Evolutionary conservation across 2,797 vertebrate species (phyloP).

Genomic region (Triplophysa bombifrons): DNA sequence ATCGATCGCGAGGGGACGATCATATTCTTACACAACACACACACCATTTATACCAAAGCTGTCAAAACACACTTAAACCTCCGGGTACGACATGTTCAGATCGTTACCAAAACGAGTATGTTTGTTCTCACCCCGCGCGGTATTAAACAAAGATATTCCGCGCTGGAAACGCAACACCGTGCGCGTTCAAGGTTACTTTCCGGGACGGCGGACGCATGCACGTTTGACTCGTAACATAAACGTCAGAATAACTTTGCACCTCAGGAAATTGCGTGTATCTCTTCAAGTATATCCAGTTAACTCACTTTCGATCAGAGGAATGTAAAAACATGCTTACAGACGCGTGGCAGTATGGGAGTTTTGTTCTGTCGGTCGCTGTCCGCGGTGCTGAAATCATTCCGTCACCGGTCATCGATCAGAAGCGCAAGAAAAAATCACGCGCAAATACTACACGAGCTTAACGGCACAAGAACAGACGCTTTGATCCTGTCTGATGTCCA

Average conservation of each 20-base stretch:
- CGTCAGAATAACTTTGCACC: background rate
- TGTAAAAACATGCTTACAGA: constrained; percentile 50
- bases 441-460: constrained; percentile 8
- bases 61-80: constrained; percentile 12
- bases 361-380: constrained; percentile 68
- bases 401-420: background rate
- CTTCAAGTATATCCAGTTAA: background rate
- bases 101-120: background rate
- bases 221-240: background rate
- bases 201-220: constrained; percentile 6
- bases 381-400: constrained; percentile 76
- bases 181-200: constrained; percentile 52
- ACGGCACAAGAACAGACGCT: constrained; percentile 42
- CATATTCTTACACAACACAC: background rate
- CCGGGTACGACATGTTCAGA: background rate
- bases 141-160: constrained; percentile 29
- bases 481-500: constrained; percentile 49
- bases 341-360: constrained; percentile 56
- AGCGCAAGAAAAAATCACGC: background rate
- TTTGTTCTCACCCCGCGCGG: background rate
- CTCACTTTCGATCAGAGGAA: background rate
- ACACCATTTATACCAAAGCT: constrained; percentile 18
- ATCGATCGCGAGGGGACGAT: constrained; percentile 9
- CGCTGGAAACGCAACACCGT: constrained; percentile 2
- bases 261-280: background rate